A percentile compares a stretch with the other conserved stretches of the same genome.
Evolutionary conservation across 2,797 vertebrate species (phyloP).

Genomic region (Miichthys miiuy): DNA sequence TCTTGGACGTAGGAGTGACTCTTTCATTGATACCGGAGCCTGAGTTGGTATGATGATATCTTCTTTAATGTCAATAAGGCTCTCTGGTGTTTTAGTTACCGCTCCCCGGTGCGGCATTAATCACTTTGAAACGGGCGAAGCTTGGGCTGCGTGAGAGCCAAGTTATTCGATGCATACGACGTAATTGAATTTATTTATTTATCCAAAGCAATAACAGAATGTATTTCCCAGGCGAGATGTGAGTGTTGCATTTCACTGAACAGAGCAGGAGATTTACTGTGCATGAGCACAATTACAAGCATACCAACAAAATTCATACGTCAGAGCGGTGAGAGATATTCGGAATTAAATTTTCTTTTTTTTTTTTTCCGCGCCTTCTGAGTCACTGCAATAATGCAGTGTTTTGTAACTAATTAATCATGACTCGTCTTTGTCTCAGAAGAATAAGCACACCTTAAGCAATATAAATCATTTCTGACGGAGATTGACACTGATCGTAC

Average conservation of each 20-base stretch:
- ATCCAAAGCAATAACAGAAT: constrained; percentile 68
- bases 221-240: constrained; percentile 72
- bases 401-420: constrained; percentile 73
- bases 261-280: constrained; percentile 57
- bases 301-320: constrained; percentile 39
- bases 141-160: constrained; percentile 35
- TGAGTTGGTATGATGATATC: constrained; percentile 57
- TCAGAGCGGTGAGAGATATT: constrained; percentile 43
- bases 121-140: constrained; percentile 64
- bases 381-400: constrained; percentile 52
- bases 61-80: constrained; percentile 71
- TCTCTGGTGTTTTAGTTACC: constrained; percentile 54
- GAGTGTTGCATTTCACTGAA: constrained; percentile 60
- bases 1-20: constrained; percentile 48
- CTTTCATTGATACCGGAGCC: constrained; percentile 42
- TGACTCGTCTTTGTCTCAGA: constrained; percentile 65
- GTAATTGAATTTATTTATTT: constrained; percentile 79
- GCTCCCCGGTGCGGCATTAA: constrained; percentile 63
- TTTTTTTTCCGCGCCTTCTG: constrained; percentile 15
- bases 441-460: constrained; percentile 66
- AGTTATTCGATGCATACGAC: constrained; percentile 56
- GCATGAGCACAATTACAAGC: constrained; percentile 60
- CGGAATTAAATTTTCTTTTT: constrained; percentile 37
- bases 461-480: constrained; percentile 56
- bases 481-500: constrained; percentile 69